Evolutionary conservation across 2,888 invertebrate genomes (phyloP).

Genomic region (Ceramica pisi): DNA sequence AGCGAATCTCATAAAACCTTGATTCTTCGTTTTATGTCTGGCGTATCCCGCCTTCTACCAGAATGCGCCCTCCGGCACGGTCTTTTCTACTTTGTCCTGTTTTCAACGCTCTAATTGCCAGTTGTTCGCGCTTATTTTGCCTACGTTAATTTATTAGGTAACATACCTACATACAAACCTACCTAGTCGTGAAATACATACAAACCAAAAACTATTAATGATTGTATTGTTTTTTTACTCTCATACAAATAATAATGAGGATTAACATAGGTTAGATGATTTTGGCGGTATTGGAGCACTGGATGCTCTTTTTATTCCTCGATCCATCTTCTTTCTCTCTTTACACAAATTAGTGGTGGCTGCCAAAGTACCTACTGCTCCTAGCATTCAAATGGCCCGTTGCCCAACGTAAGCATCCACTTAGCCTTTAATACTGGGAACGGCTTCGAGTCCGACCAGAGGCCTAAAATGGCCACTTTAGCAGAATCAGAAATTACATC

Average conservation of each 20-base stretch:
- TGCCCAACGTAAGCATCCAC: background rate
- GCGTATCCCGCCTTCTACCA: slow-evolving; percentile 38
- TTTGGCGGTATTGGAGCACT: background rate
- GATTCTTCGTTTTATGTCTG: slow-evolving; percentile 53
- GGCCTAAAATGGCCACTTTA: no score
- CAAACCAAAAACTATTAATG: background rate
- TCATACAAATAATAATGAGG: background rate
- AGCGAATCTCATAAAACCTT: slow-evolving; percentile 36
- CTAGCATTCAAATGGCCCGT: background rate
- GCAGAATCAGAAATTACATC: no score
- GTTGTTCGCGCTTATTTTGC: slow-evolving; percentile 27
- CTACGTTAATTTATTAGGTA: slow-evolving; percentile 9
- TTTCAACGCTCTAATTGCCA: slow-evolving; percentile 43
- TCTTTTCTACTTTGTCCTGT: slow-evolving; percentile 40
- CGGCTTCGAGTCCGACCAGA: background rate
- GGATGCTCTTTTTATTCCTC: background rate
- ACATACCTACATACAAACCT: background rate
- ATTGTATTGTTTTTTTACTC: background rate
- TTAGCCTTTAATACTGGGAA: slow-evolving; percentile 1
- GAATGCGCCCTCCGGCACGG: slow-evolving; percentile 45
- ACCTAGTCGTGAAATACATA: background rate
- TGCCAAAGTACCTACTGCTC: background rate
- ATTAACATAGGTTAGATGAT: background rate
- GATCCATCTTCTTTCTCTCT: background rate
- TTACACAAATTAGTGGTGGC: background rate